Evolutionary conservation across 2,797 vertebrate genomes (phyloP), one percentile per base, ranked within the genome.

Genomic region (Podarcis siculus): DNA sequence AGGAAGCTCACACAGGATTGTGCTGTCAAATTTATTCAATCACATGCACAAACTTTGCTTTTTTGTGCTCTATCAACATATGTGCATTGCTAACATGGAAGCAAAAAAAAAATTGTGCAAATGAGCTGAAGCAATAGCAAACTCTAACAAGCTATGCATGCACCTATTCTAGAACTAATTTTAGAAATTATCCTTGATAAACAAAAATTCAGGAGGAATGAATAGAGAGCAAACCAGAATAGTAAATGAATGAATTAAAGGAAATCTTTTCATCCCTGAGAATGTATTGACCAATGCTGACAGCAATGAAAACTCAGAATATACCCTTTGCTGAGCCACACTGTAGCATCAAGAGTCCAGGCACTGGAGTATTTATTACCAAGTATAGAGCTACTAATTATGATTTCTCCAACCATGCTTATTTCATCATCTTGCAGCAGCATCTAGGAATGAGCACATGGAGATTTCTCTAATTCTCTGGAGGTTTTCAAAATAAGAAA

Each of bases 391-490:
- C 42, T 91, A 90, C 81, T 80, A 32, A 72, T 0, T 0, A 15
- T 72, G 30, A 12, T n/a, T 55, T 87, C 30, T 73, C 61, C 71
- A 49, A 83, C n/a, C 72, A 76, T 89, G 58, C 17, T 32, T 79
- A n/a, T 45, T 85, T 81, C 42, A 27, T 81, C 19, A 69, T 85
- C 19, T 89, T 92, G 66, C 25, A 76, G 9, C 19, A 71, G 13
- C 86, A 76, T 23, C 3, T 90, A 49, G 23, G 15, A 86, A 82
- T 1, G 0, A 83, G 45, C 2, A 89, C 81, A 49, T 23, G 64
- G 91, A 81, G 86, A 90, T 86, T 92, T 73, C 19, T 45, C 86
- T 91, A 91, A 94, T 94, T 91, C 75, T 67, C 32, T 92, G 39
- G 77, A 82, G 75, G 84, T 61, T 79, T 76, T 82, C 69, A 88